Evolutionary conservation across 2,888 invertebrate species (phyloP).

Genomic region (Cactoblastis cactorum): DNA sequence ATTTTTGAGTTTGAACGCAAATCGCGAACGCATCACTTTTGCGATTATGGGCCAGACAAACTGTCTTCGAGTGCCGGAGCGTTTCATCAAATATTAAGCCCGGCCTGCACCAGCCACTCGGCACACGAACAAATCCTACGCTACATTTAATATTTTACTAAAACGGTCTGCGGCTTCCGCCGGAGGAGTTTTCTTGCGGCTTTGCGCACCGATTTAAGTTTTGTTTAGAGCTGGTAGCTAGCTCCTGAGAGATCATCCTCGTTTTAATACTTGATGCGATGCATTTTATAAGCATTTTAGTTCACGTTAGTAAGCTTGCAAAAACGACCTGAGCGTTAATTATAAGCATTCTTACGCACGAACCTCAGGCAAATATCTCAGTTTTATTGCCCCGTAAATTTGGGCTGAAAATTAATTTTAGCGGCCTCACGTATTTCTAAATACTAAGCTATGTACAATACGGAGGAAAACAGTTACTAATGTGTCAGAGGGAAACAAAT

Average conservation of each 20-base stretch:
- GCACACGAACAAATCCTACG: slow-evolving; percentile 59
- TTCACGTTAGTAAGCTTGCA: slow-evolving; percentile 10
- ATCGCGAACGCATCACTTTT: slow-evolving; percentile 50
- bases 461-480: slow-evolving; percentile 35
- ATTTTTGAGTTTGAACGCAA: slow-evolving; percentile 27
- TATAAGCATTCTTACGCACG: slow-evolving; percentile 11
- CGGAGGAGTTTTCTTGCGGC: slow-evolving; percentile 58
- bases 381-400: slow-evolving; percentile 18
- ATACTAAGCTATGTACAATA: slow-evolving; percentile 30
- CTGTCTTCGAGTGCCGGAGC: slow-evolving; percentile 48
- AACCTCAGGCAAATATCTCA: slow-evolving; percentile 11
- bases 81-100: slow-evolving; percentile 69
- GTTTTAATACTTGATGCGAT: slow-evolving; percentile 53
- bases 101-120: slow-evolving; percentile 44
- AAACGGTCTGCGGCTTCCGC: slow-evolving; percentile 66
- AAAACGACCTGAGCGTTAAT: slow-evolving; percentile 4
- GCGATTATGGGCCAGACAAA: slow-evolving; percentile 67
- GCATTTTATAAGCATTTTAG: slow-evolving; percentile 34
- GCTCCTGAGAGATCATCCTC: slow-evolving; percentile 37
- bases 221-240: slow-evolving; percentile 54
- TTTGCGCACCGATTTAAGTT: slow-evolving; percentile 58
- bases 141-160: slow-evolving; percentile 73
- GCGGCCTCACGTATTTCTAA: slow-evolving; percentile 35
- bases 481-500: slow-evolving; percentile 44
- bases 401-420: slow-evolving; percentile 28